Percentiles rank a stretch among this genome's conserved stretches.
phyloP scores from a whole-genome alignment of 2,113 vertebrate species.

The Vanacampus margaritifer region DNA sequence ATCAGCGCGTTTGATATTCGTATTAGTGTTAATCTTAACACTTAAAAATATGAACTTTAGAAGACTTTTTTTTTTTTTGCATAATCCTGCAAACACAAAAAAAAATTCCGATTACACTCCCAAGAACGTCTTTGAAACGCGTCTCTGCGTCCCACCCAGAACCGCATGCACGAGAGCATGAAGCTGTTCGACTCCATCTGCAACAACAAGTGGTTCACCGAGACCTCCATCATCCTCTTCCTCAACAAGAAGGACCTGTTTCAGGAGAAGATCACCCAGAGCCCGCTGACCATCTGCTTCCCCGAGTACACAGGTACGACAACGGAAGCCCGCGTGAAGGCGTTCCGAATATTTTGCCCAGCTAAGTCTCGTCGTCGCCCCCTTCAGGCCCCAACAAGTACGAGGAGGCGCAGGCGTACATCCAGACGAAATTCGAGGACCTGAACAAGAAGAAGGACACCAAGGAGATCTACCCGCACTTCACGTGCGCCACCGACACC shows the following conservation, averaged over 20 bases:
- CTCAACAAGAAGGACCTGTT: constrained; percentile 99
- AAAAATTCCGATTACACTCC: too few species aligned
- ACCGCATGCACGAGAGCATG: constrained; percentile 99
- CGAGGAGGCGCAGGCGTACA: constrained; percentile 89
- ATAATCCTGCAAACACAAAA: too few species aligned
- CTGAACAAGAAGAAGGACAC: constrained; percentile 98
- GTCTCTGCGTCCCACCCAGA: constrained; percentile 68
- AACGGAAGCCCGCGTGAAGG: neutral
- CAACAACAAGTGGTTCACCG: constrained; percentile 99
- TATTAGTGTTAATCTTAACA: too few species aligned
- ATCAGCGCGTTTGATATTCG: too few species aligned
- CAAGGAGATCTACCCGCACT: constrained; percentile 99
- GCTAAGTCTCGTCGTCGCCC: neutral
- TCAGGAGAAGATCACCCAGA: constrained; percentile 93
- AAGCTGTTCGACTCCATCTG: constrained; percentile 99
- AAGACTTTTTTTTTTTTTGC: too few species aligned
- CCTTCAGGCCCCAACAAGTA: constrained; percentile 85
- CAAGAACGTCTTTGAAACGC: neutral
- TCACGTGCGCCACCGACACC: constrained; percentile 98
- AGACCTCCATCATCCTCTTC: constrained; percentile 99
- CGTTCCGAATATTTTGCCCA: neutral
- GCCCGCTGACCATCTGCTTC: constrained; percentile 95
- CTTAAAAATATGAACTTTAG: too few species aligned
- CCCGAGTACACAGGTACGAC: constrained; percentile 88
- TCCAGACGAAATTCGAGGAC: constrained; percentile 97